Evolutionary conservation across 2,113 vertebrate species (phyloP).

Genomic region (Girardinichthys multiradiatus): DNA sequence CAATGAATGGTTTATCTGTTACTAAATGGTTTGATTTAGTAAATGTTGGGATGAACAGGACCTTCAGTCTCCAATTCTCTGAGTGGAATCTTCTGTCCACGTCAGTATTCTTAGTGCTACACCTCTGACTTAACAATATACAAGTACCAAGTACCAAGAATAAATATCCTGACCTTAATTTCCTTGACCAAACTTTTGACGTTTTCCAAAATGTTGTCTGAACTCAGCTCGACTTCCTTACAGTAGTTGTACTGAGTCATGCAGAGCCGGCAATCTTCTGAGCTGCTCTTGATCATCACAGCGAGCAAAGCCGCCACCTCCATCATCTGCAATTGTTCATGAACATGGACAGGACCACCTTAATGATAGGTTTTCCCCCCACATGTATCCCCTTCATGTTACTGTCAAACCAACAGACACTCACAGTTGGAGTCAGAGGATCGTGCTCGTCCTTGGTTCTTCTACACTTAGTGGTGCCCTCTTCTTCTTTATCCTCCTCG

Average conservation of each 20-base stretch:
- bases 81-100: too few species aligned
- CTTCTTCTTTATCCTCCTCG: slow-evolving; percentile 4
- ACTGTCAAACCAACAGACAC: background rate
- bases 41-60: too few species aligned
- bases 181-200: slow-evolving; percentile 66
- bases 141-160: too few species aligned
- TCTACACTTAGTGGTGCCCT: fast-evolving
- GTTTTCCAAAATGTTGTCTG: slow-evolving; percentile 79
- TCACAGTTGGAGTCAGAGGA: slow-evolving; percentile 56
- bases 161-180: slow-evolving; percentile 66
- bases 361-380: background rate
- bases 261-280: slow-evolving; percentile 75
- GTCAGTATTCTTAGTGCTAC: too few species aligned
- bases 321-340: slow-evolving; percentile 41
- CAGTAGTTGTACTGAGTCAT: fast-evolving
- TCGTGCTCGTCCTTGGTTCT: background rate
- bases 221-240: slow-evolving; percentile 54
- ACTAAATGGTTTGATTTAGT: too few species aligned
- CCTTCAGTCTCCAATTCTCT: too few species aligned
- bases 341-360: background rate
- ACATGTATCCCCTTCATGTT: background rate
- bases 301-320: slow-evolving; percentile 79
- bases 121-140: too few species aligned
- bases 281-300: slow-evolving; percentile 75
- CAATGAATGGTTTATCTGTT: too few species aligned